A percentile compares a stretch with the other conserved stretches of the same genome.
phyloP scores from a whole-genome alignment of 1,140 invertebrate genomes.

The Oreohelix idahoensis region DNA sequence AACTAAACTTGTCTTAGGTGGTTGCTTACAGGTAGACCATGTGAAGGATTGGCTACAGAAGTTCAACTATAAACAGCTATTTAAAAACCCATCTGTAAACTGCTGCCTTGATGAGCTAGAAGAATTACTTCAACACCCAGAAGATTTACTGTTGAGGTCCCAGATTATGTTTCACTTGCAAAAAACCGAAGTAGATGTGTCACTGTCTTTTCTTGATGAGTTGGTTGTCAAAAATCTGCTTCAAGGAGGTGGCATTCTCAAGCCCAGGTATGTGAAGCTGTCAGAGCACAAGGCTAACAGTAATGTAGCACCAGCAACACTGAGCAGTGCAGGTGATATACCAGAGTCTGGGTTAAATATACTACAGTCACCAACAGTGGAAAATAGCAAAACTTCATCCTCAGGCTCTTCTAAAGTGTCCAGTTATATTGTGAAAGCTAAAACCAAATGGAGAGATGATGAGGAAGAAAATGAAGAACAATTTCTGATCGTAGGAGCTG shows the following conservation, averaged over 20 bases:
- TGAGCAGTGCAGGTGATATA: not conserved
- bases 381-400: not conserved
- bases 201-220: constrained; percentile 26
- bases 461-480: constrained; percentile 9
- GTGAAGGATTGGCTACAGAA: constrained; percentile 26
- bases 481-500: not conserved
- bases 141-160: not conserved
- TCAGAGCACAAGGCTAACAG: not conserved
- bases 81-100: not conserved
- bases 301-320: not conserved
- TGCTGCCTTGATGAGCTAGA: constrained; percentile 11
- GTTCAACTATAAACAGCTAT: not conserved
- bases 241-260: not conserved
- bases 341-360: not conserved
- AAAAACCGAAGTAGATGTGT: constrained; percentile 5
- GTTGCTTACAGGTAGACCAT: not conserved
- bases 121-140: constrained; percentile 17
- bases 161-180: constrained; percentile 14
- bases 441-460: constrained; percentile 39
- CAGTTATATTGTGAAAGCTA: not conserved
- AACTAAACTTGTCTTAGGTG: constrained; percentile 20
- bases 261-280: constrained; percentile 1
- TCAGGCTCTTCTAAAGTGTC: not conserved
- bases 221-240: constrained; percentile 20
- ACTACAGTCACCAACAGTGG: not conserved